Conservation (phyloP, 1,140 invertebrate genomes). For the Periplaneta americana region DNA sequence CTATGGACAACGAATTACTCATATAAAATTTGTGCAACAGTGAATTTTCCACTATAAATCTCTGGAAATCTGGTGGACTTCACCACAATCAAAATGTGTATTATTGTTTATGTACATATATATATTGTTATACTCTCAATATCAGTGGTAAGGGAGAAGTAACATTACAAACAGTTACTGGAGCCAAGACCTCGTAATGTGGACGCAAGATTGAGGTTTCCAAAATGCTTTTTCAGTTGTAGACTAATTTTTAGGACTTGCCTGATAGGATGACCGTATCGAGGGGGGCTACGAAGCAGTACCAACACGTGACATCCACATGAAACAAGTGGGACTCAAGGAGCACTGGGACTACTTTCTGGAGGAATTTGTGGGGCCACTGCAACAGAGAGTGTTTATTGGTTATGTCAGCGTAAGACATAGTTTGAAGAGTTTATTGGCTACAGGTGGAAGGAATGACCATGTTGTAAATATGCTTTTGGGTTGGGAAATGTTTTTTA, state of each 20-base stretch:
- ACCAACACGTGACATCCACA: constrained; percentile 75
- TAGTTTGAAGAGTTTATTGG: not conserved
- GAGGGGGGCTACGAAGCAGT: constrained; percentile 69
- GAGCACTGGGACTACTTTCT: constrained; percentile 64
- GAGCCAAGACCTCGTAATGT: not conserved
- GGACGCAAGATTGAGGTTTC: not conserved
- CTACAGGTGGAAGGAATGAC: not conserved
- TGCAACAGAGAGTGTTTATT: constrained; percentile 57
- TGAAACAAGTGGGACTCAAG: constrained; percentile 68
- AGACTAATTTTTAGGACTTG: constrained; percentile 10
- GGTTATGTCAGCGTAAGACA: constrained; percentile 50
- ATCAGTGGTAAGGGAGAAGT: not conserved
- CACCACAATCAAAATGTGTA: too few species aligned
- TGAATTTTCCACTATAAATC: too few species aligned
- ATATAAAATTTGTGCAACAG: too few species aligned
- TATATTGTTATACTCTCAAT: not conserved
- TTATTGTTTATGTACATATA: too few species aligned
- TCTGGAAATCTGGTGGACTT: too few species aligned
- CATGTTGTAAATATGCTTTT: not conserved
- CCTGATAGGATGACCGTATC: constrained; percentile 54
- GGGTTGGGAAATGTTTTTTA: too few species aligned
- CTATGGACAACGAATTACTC: too few species aligned
- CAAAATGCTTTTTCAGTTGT: not conserved
- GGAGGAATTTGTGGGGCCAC: constrained; percentile 55
- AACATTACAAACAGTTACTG: not conserved